A percentile compares a stretch with the other conserved stretches of the same genome.
phyloP scores from a whole-genome alignment of 2,888 invertebrate genomes.

The Diachrysia chrysitis region DNA sequence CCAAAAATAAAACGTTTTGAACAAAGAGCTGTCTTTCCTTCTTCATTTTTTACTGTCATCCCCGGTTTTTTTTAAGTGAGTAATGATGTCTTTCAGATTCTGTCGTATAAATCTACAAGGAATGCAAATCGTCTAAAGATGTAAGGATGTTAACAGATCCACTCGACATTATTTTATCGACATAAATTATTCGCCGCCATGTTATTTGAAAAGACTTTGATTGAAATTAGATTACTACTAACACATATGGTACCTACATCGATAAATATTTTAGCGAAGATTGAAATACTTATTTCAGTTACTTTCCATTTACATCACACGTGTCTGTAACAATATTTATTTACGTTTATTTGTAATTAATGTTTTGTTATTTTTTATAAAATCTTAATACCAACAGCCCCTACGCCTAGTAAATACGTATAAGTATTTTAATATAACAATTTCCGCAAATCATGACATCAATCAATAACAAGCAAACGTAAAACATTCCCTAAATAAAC shows the following conservation, averaged over 20 bases:
- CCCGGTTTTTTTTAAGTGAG: slow-evolving; percentile 51
- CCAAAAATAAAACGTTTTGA: slow-evolving; percentile 52
- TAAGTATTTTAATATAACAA: not conserved
- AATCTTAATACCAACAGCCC: no score
- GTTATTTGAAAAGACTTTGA: slow-evolving; percentile 13
- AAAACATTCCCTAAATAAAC: slow-evolving; percentile 20
- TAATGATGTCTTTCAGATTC: slow-evolving; percentile 55
- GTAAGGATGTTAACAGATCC: slow-evolving; percentile 24
- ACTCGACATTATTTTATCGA: slow-evolving; percentile 15
- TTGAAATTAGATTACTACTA: not conserved
- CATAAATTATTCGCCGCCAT: slow-evolving; percentile 12
- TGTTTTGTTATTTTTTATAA: no score
- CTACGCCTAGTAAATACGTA: not conserved
- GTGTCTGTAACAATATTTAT: no score
- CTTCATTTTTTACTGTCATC: slow-evolving; percentile 58
- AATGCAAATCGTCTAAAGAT: slow-evolving; percentile 39
- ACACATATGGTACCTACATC: not conserved
- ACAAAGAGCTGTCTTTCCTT: slow-evolving; percentile 47
- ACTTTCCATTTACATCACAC: not conserved
- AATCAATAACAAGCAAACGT: slow-evolving; percentile 9
- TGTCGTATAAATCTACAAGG: slow-evolving; percentile 43
- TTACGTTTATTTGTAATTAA: not conserved
- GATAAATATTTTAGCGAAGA: not conserved
- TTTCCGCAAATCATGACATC: not conserved
- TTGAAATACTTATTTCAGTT: not conserved